These are phyloP conservation scores for Liodrosophila aerea DNA, from an alignment of 2,888 invertebrate species.

Conservation along the genomic window DNA sequence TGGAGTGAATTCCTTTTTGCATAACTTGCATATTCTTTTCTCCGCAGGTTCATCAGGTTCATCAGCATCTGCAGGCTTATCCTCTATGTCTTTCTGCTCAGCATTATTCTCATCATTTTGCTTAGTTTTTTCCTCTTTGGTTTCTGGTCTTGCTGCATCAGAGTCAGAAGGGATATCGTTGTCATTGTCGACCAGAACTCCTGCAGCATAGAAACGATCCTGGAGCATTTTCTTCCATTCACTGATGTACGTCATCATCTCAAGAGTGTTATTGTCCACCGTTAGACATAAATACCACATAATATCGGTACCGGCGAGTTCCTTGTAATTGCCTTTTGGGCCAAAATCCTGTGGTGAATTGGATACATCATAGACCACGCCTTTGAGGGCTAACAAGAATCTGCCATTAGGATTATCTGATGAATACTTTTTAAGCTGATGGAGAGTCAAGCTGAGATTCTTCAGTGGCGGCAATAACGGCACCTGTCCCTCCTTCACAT, in stretches of 20 bases:
- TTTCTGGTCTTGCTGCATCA: too few relatives aligned
- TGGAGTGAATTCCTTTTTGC: too few relatives aligned
- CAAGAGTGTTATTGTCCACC: neutral
- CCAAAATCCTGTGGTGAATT: slow-evolving; percentile 42
- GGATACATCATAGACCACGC: slow-evolving; percentile 52
- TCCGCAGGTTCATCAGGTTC: too few relatives aligned
- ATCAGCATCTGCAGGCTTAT: too few relatives aligned
- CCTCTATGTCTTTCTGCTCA: too few relatives aligned
- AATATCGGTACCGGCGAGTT: slow-evolving; percentile 46
- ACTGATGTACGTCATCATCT: neutral
- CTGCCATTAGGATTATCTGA: slow-evolving; percentile 1
- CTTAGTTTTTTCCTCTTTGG: too few relatives aligned
- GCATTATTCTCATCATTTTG: too few relatives aligned
- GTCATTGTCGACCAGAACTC: slow-evolving; percentile 5
- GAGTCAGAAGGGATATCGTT: neutral
- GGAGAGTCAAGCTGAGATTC: slow-evolving; percentile 16
- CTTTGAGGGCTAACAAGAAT: slow-evolving; percentile 36
- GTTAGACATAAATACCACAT: slow-evolving; percentile 3
- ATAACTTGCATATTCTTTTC: too few relatives aligned
- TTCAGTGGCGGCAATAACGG: slow-evolving; percentile 18
- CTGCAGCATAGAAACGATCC: slow-evolving; percentile 40
- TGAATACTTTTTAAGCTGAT: slow-evolving; percentile 26
- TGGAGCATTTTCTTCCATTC: slow-evolving; percentile 41
- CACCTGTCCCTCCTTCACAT: slow-evolving; percentile 13
- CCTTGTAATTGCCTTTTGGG: slow-evolving; percentile 24